Percentiles rank a stretch among this genome's conserved stretches.
phyloP scores from a whole-genome alignment of 2,888 invertebrate species.

The Nomada hirtipes region DNA sequence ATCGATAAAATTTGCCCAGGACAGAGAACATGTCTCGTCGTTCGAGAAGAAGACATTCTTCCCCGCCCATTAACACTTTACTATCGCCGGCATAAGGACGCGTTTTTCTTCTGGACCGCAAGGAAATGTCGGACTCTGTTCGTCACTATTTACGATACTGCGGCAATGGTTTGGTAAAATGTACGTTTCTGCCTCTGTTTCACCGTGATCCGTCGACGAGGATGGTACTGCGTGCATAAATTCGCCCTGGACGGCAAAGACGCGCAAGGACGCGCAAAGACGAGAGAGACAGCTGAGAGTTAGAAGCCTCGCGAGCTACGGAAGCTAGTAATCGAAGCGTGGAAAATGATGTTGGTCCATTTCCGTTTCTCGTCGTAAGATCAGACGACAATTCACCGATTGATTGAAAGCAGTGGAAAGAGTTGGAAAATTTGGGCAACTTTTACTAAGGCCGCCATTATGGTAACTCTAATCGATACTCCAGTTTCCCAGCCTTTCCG shows the following conservation, averaged over 20 bases:
- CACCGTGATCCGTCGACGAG: background rate
- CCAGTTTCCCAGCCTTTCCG: background rate
- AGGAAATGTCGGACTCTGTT: conserved; percentile 18
- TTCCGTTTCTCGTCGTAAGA: background rate
- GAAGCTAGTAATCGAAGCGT: conserved; percentile 11
- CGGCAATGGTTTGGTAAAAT: background rate
- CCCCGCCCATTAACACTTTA: conserved; percentile 33
- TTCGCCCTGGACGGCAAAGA: conserved; percentile 7
- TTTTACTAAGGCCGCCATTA: background rate
- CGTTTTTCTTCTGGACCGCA: background rate
- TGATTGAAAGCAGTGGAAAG: background rate
- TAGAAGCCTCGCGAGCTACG: background rate
- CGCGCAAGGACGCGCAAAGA: background rate
- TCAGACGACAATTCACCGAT: background rate
- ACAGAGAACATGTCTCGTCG: background rate
- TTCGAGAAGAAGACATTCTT: conserved; percentile 33
- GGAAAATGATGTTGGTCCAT: background rate
- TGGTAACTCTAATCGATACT: conserved; percentile 3
- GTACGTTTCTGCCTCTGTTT: conserved; percentile 3
- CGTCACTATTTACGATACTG: conserved; percentile 29
- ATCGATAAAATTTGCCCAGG: conserved; percentile 42
- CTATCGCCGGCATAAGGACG: conserved; percentile 6
- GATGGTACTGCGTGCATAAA: conserved; percentile 19
- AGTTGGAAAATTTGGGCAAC: background rate
- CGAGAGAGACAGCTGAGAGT: conserved; percentile 27